Evolutionary conservation across 2,888 invertebrate genomes (phyloP).

Genomic region (Teleogryllus oceanicus): DNA sequence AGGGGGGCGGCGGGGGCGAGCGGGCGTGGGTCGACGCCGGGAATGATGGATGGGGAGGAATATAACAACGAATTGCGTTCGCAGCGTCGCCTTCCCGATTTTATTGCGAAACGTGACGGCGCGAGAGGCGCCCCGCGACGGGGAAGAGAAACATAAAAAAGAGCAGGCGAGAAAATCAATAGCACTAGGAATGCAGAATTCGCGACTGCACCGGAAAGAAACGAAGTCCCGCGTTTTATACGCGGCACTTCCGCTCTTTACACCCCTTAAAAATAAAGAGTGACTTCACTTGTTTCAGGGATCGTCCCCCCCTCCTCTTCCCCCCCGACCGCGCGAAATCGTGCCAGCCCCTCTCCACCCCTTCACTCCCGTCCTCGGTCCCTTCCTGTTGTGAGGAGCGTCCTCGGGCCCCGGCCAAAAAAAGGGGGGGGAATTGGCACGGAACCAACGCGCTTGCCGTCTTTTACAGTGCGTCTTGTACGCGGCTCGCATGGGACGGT

Average conservation of each 20-base stretch:
- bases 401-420: too few species aligned
- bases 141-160: constrained; percentile 25
- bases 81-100: constrained; percentile 28
- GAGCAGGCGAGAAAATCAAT: constrained; percentile 24
- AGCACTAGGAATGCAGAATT: constrained; percentile 28
- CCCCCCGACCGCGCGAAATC: neutral
- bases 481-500: neutral
- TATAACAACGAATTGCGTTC: constrained; percentile 27
- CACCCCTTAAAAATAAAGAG: constrained; percentile 18
- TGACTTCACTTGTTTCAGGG: constrained; percentile 20
- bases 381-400: neutral
- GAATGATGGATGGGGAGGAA: constrained; percentile 29
- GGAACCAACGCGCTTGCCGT: neutral
- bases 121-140: neutral
- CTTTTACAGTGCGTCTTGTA: neutral
- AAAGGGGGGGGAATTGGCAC: neutral
- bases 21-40: neutral
- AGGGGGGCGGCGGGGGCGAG: neutral
- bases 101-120: constrained; percentile 30
- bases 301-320: neutral
- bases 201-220: neutral
- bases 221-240: neutral
- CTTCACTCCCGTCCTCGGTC: neutral
- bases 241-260: neutral
- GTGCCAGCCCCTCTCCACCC: neutral